Base-by-base conservation (phyloP, 2,888 invertebrate species). In the Nesidiocoris tenuis region DNA sequence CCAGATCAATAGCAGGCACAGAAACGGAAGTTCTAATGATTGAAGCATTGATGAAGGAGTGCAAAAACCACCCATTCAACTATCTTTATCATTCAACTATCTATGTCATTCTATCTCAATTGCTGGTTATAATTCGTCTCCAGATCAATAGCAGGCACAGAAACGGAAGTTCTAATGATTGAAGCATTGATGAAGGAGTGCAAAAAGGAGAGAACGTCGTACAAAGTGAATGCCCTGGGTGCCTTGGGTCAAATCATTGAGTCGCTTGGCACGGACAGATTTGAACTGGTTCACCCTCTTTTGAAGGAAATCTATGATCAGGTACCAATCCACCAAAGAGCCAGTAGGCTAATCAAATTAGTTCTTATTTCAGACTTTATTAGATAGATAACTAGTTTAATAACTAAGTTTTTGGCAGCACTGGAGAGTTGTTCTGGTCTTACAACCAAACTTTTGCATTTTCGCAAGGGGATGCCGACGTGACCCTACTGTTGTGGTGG, bases 251-350 rank as follows among this genome's bases (percentile, higher is more conserved):
- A 76, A 61, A 67, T 71, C 1, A 59, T 76, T 5, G 56, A 74
- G 18, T 74, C 66, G 16, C 21, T 74, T 9, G 86, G 89, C 81
- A 78, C 83, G 12, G 94, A 95, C 84, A 86, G 88, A 77, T 96
- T 95, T 84, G 88, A 90, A 78, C 91, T 92, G 79, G 89, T 94
- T 2, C 93, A 93, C 82, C 88, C 90, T 19, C 91, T 95, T 82
- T 90, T 90, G 72, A 90, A 90, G 83, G 87, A 87, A 79, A 87
- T 90, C 80, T 83, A 93, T 66, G 86, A 88, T 7, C 90, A 90
- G 85, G 90, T 91, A 81, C n/a, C n/a, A n/a, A n/a, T n/a, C n/a
- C n/a, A n/a, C n/a, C n/a, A n/a, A n/a, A n/a, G n/a, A n/a, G n/a
- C n/a, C n/a, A 83, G 83, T 78, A 59, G 65, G 39, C 59, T 22